Base-by-base conservation (phyloP, 2,888 invertebrate species). In the Caenorhabditis imperialis region DNA sequence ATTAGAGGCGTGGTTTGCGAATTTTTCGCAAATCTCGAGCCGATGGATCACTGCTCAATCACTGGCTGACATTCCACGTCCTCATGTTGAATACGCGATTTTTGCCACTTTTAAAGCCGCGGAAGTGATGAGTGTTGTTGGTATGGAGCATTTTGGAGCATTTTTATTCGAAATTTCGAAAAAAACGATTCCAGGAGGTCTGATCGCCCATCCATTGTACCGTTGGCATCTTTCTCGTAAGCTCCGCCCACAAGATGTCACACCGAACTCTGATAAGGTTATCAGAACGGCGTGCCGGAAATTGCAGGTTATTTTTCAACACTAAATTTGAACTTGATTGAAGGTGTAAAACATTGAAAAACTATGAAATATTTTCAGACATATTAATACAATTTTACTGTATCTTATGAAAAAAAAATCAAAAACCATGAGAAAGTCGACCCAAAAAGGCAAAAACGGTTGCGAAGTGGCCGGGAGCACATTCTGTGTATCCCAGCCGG, bases 241-340 rank as follows among this genome's bases (percentile, higher is more conserved):
- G 37, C 27, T 84, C 44, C 77, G 71, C 35, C 81, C 82, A 3
- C 83, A 85, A 53, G 81, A 67, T 37, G 77, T 74, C 38, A 87
- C 87, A 10, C 83, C 81, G 27, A 87, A 87, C 65, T 78, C 85
- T 22, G 71, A 72, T n/a, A 87, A 85, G 71, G 75, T 87, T 22
- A 85, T 86, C 48, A 73, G 81, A 30, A 77, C 37, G 20, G 67
- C 75, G n/a, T 85, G 85, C 33, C 74, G 87, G 23, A 76, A 75
- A 37, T 20, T 86, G 14, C 77, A 85, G 55, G 55, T 54, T 6
- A 30, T 3, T 35, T 5, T 16, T 5, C 5, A 5, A 51, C 20
- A 35, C n/a, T n/a, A n/a, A n/a, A n/a, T n/a, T n/a, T n/a, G n/a
- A n/a, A n/a, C n/a, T n/a, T n/a, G n/a, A n/a, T n/a, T n/a, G n/a